Base-by-base conservation (phyloP, 2,888 invertebrate species). In the Erpobdella octoculata region DNA sequence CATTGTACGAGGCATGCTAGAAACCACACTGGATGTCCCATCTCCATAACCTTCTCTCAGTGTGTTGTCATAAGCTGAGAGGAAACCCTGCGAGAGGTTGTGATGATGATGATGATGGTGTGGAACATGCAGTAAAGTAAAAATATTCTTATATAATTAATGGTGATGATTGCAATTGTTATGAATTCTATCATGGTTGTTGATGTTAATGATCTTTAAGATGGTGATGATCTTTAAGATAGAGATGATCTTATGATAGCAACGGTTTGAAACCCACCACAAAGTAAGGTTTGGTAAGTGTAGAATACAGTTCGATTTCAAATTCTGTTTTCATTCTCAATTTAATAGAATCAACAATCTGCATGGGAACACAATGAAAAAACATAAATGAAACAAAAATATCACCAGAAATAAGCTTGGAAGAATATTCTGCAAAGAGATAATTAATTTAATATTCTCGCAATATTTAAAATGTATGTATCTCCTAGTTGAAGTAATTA, bases 271-370 rank as follows among this genome's bases (percentile, higher is more conserved):
- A n/a, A 28, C 71, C 84, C 82, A 87, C 87, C 86, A 86, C 85
- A 75, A 87, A 78, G 78, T 86, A 85, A 38, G 85, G 84, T 73
- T 82, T 81, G 71, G 81, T 82, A 70, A 86, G 81, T 74, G 86
- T 81, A 73, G 83, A 83, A 73, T 83, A 79, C 72, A 86, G 81
- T 76, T 86, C 86, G 75, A 86, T 83, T 69, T 84, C 83, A 72
- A 86, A 86, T 73, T 85, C 82, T 36, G 84, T 86, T 65, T 77
- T 76, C 71, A 70, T 69, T 46, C 69, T 25, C 53, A 53, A 25
- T 36, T 48, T 48, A 35, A 69, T 48, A 8, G 12, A 35, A 5
- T 69, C 69, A 31, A 46, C 35, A 28, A 69, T 69, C 69, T 8
- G 6, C 6, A 28, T 58, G 8, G 58, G 5, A 8, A 28, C n/a